Percentiles rank a stretch among this genome's conserved stretches.
These are phyloP conservation scores for Virgularia gustaviana DNA, from an alignment of 92 coral and sea anemone genomes.

Conservation along the genomic window DNA sequence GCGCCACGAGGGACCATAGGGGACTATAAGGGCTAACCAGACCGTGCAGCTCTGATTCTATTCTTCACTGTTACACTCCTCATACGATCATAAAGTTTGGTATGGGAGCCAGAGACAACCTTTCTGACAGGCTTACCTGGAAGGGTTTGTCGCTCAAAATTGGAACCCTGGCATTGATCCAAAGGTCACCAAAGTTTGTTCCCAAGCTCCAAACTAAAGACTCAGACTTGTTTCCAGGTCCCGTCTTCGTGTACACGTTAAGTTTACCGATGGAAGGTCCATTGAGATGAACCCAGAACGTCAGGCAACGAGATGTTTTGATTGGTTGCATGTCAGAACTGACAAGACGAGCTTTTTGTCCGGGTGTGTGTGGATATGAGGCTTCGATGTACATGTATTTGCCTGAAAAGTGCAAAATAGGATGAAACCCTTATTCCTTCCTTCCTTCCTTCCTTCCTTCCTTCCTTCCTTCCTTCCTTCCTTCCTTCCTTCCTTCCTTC, in stretches of 20 bases:
- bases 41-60: too few relatives aligned
- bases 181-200: conserved; percentile 86
- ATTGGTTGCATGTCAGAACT: conserved; percentile 75
- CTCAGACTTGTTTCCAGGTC: conserved; percentile 81
- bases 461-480: too few relatives aligned
- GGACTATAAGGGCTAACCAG: too few relatives aligned
- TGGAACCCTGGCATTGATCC: conserved; percentile 87
- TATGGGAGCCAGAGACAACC: too few relatives aligned
- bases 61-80: too few relatives aligned
- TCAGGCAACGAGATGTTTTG: conserved; percentile 61
- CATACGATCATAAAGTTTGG: too few relatives aligned
- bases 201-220: conserved; percentile 71
- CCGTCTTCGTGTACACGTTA: conserved; percentile 72
- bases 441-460: too few relatives aligned
- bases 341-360: conserved; percentile 81
- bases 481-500: too few relatives aligned
- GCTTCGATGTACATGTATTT: conserved; percentile 89
- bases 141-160: conserved; percentile 48
- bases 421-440: too few relatives aligned
- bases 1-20: too few relatives aligned
- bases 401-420: conserved; percentile 46
- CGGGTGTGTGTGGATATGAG: conserved; percentile 70
- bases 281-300: conserved; percentile 87
- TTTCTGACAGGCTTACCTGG: conserved; percentile 70
- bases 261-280: conserved; percentile 77